Evolutionary conservation across 2,888 invertebrate genomes (phyloP).

Genomic region (Uropetala carovei): DNA sequence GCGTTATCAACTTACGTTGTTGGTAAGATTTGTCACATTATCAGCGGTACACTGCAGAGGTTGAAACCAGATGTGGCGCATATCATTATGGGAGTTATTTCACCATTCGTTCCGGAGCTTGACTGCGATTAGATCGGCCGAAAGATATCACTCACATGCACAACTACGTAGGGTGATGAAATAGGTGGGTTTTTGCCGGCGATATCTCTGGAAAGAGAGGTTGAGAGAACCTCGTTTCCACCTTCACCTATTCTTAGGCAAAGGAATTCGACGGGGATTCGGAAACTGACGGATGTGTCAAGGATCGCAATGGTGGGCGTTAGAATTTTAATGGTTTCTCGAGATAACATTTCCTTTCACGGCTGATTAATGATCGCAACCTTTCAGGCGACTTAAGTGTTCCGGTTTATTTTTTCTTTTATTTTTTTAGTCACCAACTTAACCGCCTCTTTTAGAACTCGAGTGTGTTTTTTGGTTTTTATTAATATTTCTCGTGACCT

Average conservation of each 20-base stretch:
- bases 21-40: background rate
- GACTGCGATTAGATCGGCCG: background rate
- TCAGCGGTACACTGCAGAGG: background rate
- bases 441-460: too few relatives aligned
- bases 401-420: conserved; percentile 9
- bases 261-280: background rate
- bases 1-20: background rate
- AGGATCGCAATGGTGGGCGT: conserved; percentile 56
- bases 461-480: too few relatives aligned
- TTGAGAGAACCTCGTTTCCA: background rate
- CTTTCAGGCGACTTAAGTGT: conserved; percentile 52
- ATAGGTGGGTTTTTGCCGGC: background rate
- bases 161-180: background rate
- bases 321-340: conserved; percentile 61
- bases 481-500: too few relatives aligned
- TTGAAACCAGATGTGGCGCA: background rate
- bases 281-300: conserved; percentile 40
- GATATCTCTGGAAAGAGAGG: background rate
- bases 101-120: background rate
- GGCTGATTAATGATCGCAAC: conserved; percentile 60
- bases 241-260: background rate
- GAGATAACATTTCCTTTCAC: conserved; percentile 56
- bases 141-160: background rate
- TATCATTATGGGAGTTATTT: background rate
- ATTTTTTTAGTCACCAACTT: background rate